These are phyloP conservation scores for Otocyon megalotis DNA, from an alignment of 2,113 vertebrate species.

Conservation along the genomic window DNA sequence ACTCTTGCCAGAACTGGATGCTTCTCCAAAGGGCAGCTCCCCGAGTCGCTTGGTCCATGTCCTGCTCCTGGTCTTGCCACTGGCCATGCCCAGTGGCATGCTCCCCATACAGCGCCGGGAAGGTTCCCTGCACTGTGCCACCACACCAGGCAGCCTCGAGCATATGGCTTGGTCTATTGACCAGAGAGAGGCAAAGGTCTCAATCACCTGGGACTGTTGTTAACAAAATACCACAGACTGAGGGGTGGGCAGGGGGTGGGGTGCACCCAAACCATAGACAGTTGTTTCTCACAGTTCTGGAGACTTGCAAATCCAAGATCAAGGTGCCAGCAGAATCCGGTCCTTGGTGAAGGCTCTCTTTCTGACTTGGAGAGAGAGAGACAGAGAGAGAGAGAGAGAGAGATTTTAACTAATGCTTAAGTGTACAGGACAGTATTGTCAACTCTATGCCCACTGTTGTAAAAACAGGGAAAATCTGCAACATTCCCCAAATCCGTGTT, in stretches of 20 bases:
- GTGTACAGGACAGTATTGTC: neutral
- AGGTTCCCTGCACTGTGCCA: neutral
- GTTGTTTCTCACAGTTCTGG: neutral
- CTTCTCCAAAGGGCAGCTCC: neutral
- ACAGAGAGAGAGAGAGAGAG: neutral
- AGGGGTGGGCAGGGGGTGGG: no score
- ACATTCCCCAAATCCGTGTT: neutral
- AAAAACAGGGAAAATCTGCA: neutral
- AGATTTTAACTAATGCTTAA: neutral
- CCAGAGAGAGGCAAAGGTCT: neutral
- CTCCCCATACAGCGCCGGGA: neutral
- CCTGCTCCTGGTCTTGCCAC: neutral
- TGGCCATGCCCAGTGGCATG: neutral
- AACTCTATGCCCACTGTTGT: neutral
- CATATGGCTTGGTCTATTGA: neutral
- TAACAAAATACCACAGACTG: neutral
- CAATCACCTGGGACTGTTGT: neutral
- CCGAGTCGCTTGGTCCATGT: neutral
- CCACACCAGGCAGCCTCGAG: neutral
- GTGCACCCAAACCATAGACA: neutral
- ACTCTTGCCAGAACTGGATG: neutral
- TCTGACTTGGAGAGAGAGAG: neutral
- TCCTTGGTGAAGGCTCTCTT: neutral
- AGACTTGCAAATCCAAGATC: neutral
- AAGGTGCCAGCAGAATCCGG: neutral